Evolutionary conservation across 2,797 vertebrate genomes (phyloP), one percentile per base, ranked within the genome.

Genomic region (Graptemys geographica): DNA sequence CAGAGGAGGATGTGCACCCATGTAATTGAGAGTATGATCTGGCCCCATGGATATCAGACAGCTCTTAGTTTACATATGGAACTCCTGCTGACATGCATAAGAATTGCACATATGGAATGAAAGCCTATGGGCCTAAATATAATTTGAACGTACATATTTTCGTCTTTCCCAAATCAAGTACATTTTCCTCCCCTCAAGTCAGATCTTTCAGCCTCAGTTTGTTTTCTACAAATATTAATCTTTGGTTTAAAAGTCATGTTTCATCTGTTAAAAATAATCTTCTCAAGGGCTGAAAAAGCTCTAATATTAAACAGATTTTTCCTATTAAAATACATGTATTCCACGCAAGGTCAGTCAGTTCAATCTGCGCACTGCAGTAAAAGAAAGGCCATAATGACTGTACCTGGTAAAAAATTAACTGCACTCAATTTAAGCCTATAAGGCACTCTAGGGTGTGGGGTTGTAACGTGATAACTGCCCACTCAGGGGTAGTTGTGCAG

Each of bases 281-380:
- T 93, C 91, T 96, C 96, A 94, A 84, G 84, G 90, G 44, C 79
- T 89, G 78, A 96, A 90, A 94, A 96, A 90, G 93, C 89, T 88
- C 47, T 97, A 97, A 98, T 97, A 92, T 91, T 94, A 93, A 97
- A 91, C 95, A 97, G 96, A 95, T 94, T 95, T 62, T 95, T 89
- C 41, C 57, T 90, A 88, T 76, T 90, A 86, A 95, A 96, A 90
- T 83, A 74, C 84, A 89, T 0, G 0, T 90, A 83, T 88, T 86
- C 94, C 79, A 2, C 33, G 82, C 55, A 90, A 96, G 96, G 92
- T 95, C 95, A 94, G 52, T 27, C 51, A 59, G 92, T 88, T 95
- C 96, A 96, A 44, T 81, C 90, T 3, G 0, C 81, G 89, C 49
- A n/a, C 89, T 90, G 57, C 80, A 88, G 62, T 88, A 92, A 96